Evolutionary conservation across 2,888 invertebrate species (phyloP).

Genomic region (Fragum whitleyi): DNA sequence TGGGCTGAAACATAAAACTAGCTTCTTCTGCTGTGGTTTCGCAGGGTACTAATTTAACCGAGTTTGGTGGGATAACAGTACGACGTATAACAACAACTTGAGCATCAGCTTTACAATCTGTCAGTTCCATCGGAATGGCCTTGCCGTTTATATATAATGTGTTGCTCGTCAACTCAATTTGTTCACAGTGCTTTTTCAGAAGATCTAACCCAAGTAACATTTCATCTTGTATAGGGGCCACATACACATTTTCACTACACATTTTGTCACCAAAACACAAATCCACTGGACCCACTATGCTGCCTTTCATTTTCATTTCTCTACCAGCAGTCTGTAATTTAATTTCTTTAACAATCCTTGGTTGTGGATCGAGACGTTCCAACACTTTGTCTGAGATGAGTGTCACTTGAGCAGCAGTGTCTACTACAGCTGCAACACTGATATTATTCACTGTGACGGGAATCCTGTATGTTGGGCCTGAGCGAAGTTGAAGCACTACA

Average conservation of each 20-base stretch:
- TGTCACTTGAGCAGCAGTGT: too few species aligned
- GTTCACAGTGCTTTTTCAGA: slow-evolving; percentile 4
- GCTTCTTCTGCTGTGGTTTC: neutral
- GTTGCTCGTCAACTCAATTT: slow-evolving; percentile 16
- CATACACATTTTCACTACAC: slow-evolving; percentile 30
- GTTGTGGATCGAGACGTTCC: neutral
- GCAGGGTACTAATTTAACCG: slow-evolving; percentile 2
- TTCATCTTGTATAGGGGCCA: slow-evolving; percentile 27
- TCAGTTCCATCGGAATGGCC: neutral
- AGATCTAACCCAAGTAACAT: slow-evolving; percentile 28
- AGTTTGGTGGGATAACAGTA: slow-evolving; percentile 24
- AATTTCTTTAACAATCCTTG: neutral
- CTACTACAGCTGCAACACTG: too few species aligned
- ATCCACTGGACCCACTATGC: neutral
- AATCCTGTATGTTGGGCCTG: neutral
- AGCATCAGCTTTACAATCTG: neutral
- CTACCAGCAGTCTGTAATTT: neutral
- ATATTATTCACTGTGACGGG: neutral
- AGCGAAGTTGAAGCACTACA: neutral
- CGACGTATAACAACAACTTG: neutral
- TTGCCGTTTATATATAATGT: slow-evolving; percentile 13
- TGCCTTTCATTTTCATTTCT: slow-evolving; percentile 1
- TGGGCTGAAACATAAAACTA: slow-evolving; percentile 8
- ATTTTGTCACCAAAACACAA: neutral
- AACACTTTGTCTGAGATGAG: too few species aligned